phyloP scores from a whole-genome alignment of 1,140 invertebrate species.

The Pentalonia nigronervosa region DNA sequence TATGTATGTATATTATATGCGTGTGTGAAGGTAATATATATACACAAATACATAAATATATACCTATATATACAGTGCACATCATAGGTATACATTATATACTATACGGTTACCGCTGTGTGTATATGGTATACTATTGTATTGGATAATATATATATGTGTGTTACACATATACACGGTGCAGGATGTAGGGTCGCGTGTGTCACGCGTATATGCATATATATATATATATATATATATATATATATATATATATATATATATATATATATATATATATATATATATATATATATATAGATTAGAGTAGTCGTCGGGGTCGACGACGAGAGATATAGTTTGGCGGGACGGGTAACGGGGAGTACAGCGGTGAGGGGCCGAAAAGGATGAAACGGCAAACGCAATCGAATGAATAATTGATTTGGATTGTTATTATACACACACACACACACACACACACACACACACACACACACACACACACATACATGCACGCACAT shows the following conservation, averaged over 20 bases:
- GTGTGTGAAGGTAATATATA: background rate
- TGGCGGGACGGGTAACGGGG: background rate
- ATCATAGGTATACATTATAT: background rate
- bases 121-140: background rate
- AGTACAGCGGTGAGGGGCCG: conserved; percentile 38
- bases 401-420: conserved; percentile 61
- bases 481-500: background rate
- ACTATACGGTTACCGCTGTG: background rate
- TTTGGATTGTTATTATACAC: conserved; percentile 60
- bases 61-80: background rate
- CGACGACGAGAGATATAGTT: conserved; percentile 13
- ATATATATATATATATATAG: conserved; percentile 3
- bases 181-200: conserved; percentile 46
- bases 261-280: background rate
- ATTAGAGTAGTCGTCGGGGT: conserved; percentile 1
- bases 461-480: background rate
- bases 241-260: conserved; percentile 23
- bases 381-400: conserved; percentile 59
- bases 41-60: too few species aligned
- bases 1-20: background rate
- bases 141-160: background rate
- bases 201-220: background rate
- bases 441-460: background rate
- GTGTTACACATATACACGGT: background rate
- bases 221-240: background rate